Base-by-base conservation (phyloP, 2,888 invertebrate genomes). In the Agrotis puta region DNA sequence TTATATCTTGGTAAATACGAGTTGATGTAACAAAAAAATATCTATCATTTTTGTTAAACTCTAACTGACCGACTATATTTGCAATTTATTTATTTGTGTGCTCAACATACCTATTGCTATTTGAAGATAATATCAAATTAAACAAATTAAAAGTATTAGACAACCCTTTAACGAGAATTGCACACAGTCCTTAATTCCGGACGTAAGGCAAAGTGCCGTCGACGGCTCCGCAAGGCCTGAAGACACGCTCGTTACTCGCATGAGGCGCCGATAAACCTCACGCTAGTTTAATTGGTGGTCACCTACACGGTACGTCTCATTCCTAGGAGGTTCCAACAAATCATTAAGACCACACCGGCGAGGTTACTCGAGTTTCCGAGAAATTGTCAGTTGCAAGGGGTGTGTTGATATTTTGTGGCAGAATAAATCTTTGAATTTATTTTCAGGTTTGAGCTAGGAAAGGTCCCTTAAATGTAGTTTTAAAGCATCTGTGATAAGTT, bases 201-300 rank as follows among this genome's bases (percentile, higher is more conserved):
- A 22, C 53, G 39, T 54, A 65, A 56, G 53, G 64, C 9, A 63
- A 51, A 75, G 69, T 57, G 65, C 51, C 9, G 67, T 63, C 50
- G 59, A 79, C 65, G 59, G 70, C 39, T 22, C 61, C 56, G 54
- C 22, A 53, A 63, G 73, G 67, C 62, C 64, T 66, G 85, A 91
- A 91, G 89, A 91, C 88, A 85, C 83, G 89, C 87, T 90, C 89
- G 91, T 92, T 92, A 86, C 87, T 86, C 80, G 90, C 92, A 92
- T 89, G 89, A 87, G 92, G 84, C 85, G 69, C 77, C 88, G 89
- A 89, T 90, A 89, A 88, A 90, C 91, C 90, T 81, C 75, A 77
- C 85, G 84, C 83, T 83, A 79, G 89, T 90, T 89, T 92, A 92
- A 92, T 92, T 92, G 92, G 91, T 88, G 92, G 92, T 92, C 91